Evolutionary conservation across 2,113 vertebrate genomes (phyloP).

Genomic region (Anguilla japonica): DNA sequence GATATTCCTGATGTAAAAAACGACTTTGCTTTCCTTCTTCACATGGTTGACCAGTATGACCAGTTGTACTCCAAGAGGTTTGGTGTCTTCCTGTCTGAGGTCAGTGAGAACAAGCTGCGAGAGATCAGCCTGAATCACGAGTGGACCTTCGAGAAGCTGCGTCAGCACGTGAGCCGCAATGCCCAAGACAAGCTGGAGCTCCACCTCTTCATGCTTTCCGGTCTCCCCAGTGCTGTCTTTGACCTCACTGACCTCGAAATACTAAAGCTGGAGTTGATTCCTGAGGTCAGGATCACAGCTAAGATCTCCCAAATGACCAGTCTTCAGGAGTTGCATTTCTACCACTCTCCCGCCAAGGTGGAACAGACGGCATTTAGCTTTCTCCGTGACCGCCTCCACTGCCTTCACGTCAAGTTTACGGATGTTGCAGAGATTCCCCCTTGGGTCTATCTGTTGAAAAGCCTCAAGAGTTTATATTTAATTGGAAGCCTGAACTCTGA

Average conservation of each 20-base stretch:
- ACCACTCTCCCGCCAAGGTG: slow-evolving; percentile 92
- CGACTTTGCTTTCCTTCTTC: slow-evolving; percentile 94
- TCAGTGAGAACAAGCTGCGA: slow-evolving; percentile 94
- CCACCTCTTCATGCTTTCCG: slow-evolving; percentile 91
- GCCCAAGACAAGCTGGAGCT: slow-evolving; percentile 89
- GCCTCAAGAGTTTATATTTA: slow-evolving; percentile 85
- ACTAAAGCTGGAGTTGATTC: slow-evolving; percentile 92
- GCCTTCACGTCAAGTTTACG: slow-evolving; percentile 95
- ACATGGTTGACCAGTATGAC: slow-evolving; percentile 98
- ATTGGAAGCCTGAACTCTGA: slow-evolving; percentile 93
- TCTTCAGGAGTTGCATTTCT: slow-evolving; percentile 91
- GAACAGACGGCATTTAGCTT: slow-evolving; percentile 94
- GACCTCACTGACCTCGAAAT: slow-evolving; percentile 91
- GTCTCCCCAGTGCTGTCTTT: slow-evolving; percentile 90
- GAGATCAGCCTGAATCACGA: slow-evolving; percentile 97
- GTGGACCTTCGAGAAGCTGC: slow-evolving; percentile 93
- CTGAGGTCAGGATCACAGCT: slow-evolving; percentile 89
- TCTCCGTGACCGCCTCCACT: slow-evolving; percentile 89
- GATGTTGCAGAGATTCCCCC: slow-evolving; percentile 93
- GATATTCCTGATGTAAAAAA: slow-evolving; percentile 98
- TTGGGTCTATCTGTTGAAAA: slow-evolving; percentile 94
- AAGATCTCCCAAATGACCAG: slow-evolving; percentile 97
- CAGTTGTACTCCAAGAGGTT: slow-evolving; percentile 95
- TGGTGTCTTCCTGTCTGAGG: slow-evolving; percentile 91
- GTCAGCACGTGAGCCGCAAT: slow-evolving; percentile 85